Conservation (phyloP, 2,888 invertebrate genomes). For the Cancer borealis region DNA sequence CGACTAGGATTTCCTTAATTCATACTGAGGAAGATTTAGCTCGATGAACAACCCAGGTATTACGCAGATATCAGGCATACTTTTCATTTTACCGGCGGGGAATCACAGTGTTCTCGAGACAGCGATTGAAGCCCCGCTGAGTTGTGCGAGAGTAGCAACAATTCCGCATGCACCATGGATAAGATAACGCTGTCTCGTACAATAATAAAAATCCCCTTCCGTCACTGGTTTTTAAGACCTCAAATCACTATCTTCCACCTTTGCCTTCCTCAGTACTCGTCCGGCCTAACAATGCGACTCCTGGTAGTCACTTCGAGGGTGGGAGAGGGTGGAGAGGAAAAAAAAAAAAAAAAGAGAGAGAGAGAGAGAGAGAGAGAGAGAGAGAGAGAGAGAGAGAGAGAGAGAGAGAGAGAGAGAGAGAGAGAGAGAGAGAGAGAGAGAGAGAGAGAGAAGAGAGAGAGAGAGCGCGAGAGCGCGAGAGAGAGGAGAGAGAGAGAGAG, state of each 20-base stretch:
- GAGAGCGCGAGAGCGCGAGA: too few relatives aligned
- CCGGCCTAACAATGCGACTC: neutral
- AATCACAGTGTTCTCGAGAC: conserved; percentile 18
- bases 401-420: conserved; percentile 11
- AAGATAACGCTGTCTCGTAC: neutral
- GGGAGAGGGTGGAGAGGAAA: neutral
- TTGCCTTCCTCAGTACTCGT: neutral
- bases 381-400: conserved; percentile 9
- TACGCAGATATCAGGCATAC: neutral
- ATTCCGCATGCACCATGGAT: neutral
- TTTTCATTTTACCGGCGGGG: conserved; percentile 17
- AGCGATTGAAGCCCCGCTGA: conserved; percentile 22
- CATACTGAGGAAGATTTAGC: neutral
- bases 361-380: conserved; percentile 6
- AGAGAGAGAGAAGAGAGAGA: too few relatives aligned
- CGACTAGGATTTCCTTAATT: conserved; percentile 18
- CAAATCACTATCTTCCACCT: conserved; percentile 29
- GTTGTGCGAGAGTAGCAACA: neutral
- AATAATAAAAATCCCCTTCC: conserved; percentile 28
- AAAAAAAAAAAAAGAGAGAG: conserved; percentile 17
- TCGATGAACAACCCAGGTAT: neutral
- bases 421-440: conserved; percentile 9
- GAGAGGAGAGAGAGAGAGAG: too few relatives aligned
- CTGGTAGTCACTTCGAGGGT: neutral
- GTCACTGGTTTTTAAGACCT: conserved; percentile 25